Percentiles rank a stretch among this genome's conserved stretches.
These are phyloP conservation scores for Botrylloides violaceus DNA, from an alignment of 23 tunicate genomes.

Conservation along the genomic window DNA sequence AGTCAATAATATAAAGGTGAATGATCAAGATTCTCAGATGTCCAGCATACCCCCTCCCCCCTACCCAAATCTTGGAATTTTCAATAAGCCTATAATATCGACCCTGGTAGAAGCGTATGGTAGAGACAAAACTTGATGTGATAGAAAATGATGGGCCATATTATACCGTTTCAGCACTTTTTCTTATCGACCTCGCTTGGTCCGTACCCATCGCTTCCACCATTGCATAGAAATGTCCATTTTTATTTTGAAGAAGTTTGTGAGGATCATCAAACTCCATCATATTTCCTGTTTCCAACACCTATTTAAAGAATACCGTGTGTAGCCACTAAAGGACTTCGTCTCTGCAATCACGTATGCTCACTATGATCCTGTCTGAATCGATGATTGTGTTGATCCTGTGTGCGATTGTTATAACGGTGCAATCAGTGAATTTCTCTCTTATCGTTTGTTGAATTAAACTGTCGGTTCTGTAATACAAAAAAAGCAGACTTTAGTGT, in stretches of 20 bases:
- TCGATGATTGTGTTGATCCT: conserved; percentile 86
- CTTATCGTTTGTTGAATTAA: conserved; percentile 83
- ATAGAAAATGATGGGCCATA: too few relatives aligned
- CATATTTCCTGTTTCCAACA: conserved; percentile 42
- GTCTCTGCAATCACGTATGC: too few relatives aligned
- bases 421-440: conserved; percentile 51
- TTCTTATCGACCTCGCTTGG: conserved; percentile 23
- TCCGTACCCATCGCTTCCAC: conserved; percentile 31
- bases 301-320: conserved; percentile 26
- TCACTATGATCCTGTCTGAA: conserved; percentile 74
- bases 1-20: too few relatives aligned
- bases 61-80: too few relatives aligned
- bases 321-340: too few relatives aligned
- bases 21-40: too few relatives aligned
- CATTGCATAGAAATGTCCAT: conserved; percentile 30
- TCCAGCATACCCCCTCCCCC: too few relatives aligned
- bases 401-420: conserved; percentile 90
- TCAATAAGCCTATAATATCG: too few relatives aligned
- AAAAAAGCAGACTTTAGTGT: background rate
- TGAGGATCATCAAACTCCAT: conserved; percentile 79
- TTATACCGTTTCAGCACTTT: background rate
- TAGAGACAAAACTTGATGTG: too few relatives aligned
- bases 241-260: conserved; percentile 26
- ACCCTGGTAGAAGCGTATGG: too few relatives aligned
- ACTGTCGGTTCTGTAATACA: conserved; percentile 53